These are phyloP conservation scores for Salvator merianae DNA, from an alignment of 2,113 vertebrate species.

Conservation along the genomic window DNA sequence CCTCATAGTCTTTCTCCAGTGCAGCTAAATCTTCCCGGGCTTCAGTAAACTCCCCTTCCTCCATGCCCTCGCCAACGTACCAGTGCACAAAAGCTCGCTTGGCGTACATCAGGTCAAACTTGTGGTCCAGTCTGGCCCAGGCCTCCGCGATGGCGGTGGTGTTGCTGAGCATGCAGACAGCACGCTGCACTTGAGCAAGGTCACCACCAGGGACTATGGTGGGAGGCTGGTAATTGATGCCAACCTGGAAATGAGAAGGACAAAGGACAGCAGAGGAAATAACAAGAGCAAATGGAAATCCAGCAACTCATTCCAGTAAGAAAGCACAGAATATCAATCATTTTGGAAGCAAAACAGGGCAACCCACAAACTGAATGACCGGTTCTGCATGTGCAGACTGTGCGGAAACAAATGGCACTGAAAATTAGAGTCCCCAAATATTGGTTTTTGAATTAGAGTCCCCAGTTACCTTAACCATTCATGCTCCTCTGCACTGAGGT, in stretches of 20 bases:
- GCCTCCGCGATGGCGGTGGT: conserved; percentile 81
- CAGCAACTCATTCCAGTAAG: background rate
- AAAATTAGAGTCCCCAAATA: background rate
- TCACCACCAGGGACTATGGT: conserved; percentile 78
- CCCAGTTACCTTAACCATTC: background rate
- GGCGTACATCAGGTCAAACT: conserved; percentile 83
- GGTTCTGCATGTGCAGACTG: background rate
- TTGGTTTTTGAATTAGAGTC: background rate
- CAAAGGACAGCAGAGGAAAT: background rate
- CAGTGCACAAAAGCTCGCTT: conserved; percentile 84
- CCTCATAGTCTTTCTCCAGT: conserved; percentile 84
- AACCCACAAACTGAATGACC: background rate
- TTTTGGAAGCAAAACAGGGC: background rate
- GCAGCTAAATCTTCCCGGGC: conserved; percentile 82
- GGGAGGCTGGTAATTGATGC: conserved; percentile 83
- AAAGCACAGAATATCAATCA: background rate
- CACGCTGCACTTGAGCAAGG: conserved; percentile 77
- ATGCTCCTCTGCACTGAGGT: too few relatives aligned
- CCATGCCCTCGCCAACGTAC: conserved; percentile 85
- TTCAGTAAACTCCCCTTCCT: conserved; percentile 82
- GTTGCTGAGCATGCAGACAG: conserved; percentile 83
- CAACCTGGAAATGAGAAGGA: conserved; percentile 68
- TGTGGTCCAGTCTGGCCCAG: conserved; percentile 80
- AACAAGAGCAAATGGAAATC: background rate
- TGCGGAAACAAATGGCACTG: background rate